Base-by-base conservation (phyloP, 2,888 invertebrate species). In the Hydrotaea diabolus region DNA sequence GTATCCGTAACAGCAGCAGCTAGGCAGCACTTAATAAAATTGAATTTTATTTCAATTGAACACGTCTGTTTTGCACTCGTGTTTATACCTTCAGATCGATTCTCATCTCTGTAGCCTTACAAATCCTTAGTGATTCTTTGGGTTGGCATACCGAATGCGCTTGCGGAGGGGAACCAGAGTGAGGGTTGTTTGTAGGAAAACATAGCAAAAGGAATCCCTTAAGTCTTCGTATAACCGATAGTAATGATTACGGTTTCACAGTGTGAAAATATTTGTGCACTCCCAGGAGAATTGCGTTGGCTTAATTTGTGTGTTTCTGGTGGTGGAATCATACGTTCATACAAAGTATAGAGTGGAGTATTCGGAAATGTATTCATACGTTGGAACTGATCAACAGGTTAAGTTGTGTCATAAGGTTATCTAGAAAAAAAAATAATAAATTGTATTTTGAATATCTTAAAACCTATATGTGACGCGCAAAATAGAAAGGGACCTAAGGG, bases 1-100 rank as follows among this genome's bases (percentile, higher is more conserved):
- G 66, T 23, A 69, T 46, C 69, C 46, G 69, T 46, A 19, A 21
- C 46, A 69, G 46, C 46, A 75, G 57, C 43, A 76, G 76, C 73
- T 62, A 66, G 17, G 69, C 46, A 88, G 88, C 91, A 91, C 91
- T 91, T 90, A 91, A 91, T 91, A 88, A 91, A 91, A 91, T 91
- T 91, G 90, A 91, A 89, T 89, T 89, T 88, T 83, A 87, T 88
- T 88, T 89, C 89, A 88, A 89, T 88, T 88, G 88, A 87, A 89
- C 88, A 86, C 86, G 86, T 88, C 86, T 87, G 85, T 86, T 83
- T 76, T 78, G 53, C 64, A 78, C 64, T 84, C 69, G 53, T 66
- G 3, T 43, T 15, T 55, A 55, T 57, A 75, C 64, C 53, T 76
- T 76, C 19, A 31, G 53, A 21, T 13, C 23, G n/a, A 13, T 21